Conservation (phyloP, 2,888 invertebrate genomes). For the Drosophila peninsularis region DNA sequence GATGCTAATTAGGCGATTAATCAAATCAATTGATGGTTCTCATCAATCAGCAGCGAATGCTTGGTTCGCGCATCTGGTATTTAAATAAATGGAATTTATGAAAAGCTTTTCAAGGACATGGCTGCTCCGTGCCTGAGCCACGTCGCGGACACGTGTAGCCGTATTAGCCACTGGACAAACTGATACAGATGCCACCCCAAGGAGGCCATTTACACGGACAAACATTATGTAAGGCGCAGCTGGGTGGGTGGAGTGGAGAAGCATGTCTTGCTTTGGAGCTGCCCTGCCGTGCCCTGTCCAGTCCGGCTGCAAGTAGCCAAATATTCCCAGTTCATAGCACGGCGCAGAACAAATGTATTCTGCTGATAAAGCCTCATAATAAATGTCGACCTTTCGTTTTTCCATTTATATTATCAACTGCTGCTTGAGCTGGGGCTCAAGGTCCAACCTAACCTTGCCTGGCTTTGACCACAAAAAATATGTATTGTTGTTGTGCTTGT, state of each 20-base stretch:
- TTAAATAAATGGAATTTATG: neutral
- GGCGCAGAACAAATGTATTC: constrained; percentile 83
- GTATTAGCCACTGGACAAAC: constrained; percentile 66
- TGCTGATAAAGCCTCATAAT: constrained; percentile 84
- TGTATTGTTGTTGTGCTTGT: constrained; percentile 18
- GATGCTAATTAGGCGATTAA: constrained; percentile 13
- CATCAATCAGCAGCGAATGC: constrained; percentile 1
- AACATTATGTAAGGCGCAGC: constrained; percentile 14
- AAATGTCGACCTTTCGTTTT: constrained; percentile 85
- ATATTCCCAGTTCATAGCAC: constrained; percentile 75
- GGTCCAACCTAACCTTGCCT: constrained; percentile 30
- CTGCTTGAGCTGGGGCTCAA: constrained; percentile 36
- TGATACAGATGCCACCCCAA: constrained; percentile 78
- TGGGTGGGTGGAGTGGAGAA: neutral
- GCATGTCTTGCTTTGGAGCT: constrained; percentile 19
- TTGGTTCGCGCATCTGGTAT: neutral
- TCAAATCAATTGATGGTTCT: constrained; percentile 12
- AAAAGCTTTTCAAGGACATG: neutral
- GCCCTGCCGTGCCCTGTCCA: constrained; percentile 46
- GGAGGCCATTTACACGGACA: constrained; percentile 60
- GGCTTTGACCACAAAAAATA: constrained; percentile 35
- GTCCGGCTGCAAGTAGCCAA: constrained; percentile 62
- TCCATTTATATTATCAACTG: constrained; percentile 84
- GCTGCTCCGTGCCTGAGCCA: neutral
- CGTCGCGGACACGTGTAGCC: constrained; percentile 39